Conservation (phyloP, 2,797 vertebrate genomes). For the Coregonus sp. region DNA sequence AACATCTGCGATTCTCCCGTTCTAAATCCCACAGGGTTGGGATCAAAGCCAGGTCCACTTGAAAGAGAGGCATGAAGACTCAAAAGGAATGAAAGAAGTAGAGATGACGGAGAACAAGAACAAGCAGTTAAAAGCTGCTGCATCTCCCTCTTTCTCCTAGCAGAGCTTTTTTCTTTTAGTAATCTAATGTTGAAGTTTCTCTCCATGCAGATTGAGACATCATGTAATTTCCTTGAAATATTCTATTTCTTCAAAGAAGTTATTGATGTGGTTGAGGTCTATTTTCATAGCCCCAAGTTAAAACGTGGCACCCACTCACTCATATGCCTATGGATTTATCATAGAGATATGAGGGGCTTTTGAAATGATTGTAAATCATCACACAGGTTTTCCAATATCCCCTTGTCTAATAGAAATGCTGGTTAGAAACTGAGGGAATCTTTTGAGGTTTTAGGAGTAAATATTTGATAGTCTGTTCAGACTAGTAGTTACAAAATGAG, state of each 20-base stretch:
- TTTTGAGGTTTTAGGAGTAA: not conserved
- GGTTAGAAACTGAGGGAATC: constrained; percentile 39
- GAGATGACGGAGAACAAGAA: constrained; percentile 4
- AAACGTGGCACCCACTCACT: constrained; percentile 50
- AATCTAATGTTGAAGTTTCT: constrained; percentile 33
- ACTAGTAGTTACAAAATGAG: too few species aligned
- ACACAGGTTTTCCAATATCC: constrained; percentile 61
- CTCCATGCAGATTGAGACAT: constrained; percentile 47
- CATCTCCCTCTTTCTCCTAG: not conserved
- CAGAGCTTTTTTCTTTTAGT: not conserved
- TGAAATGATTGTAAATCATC: constrained; percentile 65
- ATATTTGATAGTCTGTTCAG: not conserved
- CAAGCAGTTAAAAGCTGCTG: not conserved
- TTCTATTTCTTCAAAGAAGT: constrained; percentile 38
- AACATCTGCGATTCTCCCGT: constrained; percentile 20
- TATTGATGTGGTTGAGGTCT: constrained; percentile 57
- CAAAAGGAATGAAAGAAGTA: constrained; percentile 15
- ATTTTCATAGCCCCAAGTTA: constrained; percentile 61
- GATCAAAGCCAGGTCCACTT: constrained; percentile 45
- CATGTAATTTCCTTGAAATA: constrained; percentile 52
- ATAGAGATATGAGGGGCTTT: constrained; percentile 53
- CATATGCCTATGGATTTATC: constrained; percentile 62
- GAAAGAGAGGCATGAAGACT: constrained; percentile 16
- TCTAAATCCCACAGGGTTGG: constrained; percentile 33
- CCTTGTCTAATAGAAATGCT: constrained; percentile 31